Evolutionary conservation across 2,113 vertebrate species (phyloP).

Genomic region (Sylvilagus bachmani): DNA sequence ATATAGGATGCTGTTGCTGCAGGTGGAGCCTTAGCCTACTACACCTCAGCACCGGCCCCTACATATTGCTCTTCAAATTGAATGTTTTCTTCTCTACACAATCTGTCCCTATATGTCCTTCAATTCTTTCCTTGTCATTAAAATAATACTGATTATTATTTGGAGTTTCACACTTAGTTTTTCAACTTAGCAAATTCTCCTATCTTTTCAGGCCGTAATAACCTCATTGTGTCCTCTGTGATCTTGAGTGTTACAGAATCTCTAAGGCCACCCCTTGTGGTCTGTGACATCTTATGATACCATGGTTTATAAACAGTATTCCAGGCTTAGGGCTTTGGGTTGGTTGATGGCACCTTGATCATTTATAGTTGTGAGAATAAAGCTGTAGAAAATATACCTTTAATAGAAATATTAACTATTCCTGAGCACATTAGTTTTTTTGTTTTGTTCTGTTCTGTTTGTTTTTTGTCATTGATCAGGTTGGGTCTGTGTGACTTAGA

Average conservation of each 20-base stretch:
- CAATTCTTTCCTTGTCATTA: neutral
- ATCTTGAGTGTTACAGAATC: neutral
- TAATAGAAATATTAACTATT: constrained; percentile 7
- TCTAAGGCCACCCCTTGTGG: neutral
- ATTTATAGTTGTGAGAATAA: constrained; percentile 19
- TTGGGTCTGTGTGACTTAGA: constrained; percentile 30
- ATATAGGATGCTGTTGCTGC: too few species aligned
- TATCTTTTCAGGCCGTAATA: neutral
- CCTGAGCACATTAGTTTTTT: neutral
- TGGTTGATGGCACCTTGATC: neutral
- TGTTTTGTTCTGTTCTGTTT: neutral
- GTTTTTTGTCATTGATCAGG: constrained; percentile 5
- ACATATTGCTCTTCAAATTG: neutral
- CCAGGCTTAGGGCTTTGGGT: neutral
- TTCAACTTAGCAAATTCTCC: neutral
- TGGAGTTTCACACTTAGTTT: constrained; percentile 5
- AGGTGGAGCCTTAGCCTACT: too few species aligned
- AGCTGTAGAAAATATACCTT: neutral
- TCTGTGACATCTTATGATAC: neutral
- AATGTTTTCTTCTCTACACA: neutral
- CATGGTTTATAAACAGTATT: constrained; percentile 5
- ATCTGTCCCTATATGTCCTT: neutral
- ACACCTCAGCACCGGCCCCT: neutral
- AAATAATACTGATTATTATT: constrained; percentile 41
- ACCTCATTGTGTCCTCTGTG: neutral